Evolutionary conservation across 37 sponge, comb jelly and placozoan species (phyloP).

Genomic region (Cliona cf. orientalis): DNA sequence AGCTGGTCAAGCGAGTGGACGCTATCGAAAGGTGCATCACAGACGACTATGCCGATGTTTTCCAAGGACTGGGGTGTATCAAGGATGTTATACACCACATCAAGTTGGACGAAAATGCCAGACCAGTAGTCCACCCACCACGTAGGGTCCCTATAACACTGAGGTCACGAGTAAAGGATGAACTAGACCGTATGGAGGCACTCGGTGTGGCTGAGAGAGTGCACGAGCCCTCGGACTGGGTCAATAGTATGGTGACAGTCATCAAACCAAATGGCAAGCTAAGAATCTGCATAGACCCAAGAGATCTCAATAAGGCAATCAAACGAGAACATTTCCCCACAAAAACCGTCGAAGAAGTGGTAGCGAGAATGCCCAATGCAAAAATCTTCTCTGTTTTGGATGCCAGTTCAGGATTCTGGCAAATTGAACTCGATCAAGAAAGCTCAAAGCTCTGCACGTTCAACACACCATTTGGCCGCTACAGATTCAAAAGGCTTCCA

Average conservation of each 20-base stretch:
- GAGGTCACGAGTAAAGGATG: slow-evolving; percentile 14
- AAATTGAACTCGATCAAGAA: slow-evolving; percentile 26
- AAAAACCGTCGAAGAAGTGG: slow-evolving; percentile 48
- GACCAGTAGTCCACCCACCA: slow-evolving; percentile 39
- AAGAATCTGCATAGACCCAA: slow-evolving; percentile 52
- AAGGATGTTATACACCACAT: slow-evolving; percentile 11
- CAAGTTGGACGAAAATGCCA: neutral
- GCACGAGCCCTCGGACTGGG: slow-evolving; percentile 62
- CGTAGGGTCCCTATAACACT: slow-evolving; percentile 40
- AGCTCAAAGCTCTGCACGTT: slow-evolving; percentile 48
- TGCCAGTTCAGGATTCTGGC: slow-evolving; percentile 60
- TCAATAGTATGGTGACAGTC: slow-evolving; percentile 48
- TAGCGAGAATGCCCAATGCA: slow-evolving; percentile 31
- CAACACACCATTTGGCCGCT: slow-evolving; percentile 71
- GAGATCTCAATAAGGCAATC: slow-evolving; percentile 57
- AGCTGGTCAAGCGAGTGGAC: slow-evolving; percentile 21
- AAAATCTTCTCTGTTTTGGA: slow-evolving; percentile 54
- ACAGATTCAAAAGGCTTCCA: too few relatives aligned
- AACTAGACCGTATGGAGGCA: slow-evolving; percentile 42
- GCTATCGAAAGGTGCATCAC: slow-evolving; percentile 4
- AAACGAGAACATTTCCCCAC: slow-evolving; percentile 46
- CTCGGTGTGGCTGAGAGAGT: slow-evolving; percentile 34
- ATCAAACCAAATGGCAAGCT: slow-evolving; percentile 50
- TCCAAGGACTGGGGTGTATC: slow-evolving; percentile 29
- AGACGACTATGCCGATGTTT: slow-evolving; percentile 11